Evolutionary conservation across 1,140 invertebrate species (phyloP).

Genomic region (Pinna nobilis): DNA sequence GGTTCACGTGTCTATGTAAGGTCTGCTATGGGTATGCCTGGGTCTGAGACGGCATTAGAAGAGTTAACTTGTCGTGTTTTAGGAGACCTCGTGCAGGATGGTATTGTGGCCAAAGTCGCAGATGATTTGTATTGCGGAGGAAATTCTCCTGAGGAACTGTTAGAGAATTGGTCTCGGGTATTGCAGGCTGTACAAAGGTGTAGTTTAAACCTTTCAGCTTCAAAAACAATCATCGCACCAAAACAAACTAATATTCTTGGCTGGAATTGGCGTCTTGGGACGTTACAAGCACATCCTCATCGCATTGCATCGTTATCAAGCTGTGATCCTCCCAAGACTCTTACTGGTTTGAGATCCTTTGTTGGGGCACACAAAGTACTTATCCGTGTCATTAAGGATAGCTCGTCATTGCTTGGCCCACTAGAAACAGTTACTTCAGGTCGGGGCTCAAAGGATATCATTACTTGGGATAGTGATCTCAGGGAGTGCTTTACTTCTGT

Average conservation of each 20-base stretch:
- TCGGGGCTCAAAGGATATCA: conserved; percentile 28
- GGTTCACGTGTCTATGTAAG: conserved; percentile 39
- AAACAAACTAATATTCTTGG: conserved; percentile 18
- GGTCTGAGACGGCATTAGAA: neutral
- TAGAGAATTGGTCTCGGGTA: conserved; percentile 9
- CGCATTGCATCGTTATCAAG: conserved; percentile 7
- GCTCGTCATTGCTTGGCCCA: neutral
- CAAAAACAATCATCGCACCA: conserved; percentile 27
- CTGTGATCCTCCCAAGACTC: conserved; percentile 21
- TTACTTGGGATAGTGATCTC: conserved; percentile 32
- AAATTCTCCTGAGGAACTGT: conserved; percentile 10
- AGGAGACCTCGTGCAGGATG: conserved; percentile 43
- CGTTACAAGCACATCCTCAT: conserved; percentile 21
- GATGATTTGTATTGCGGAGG: conserved; percentile 36
- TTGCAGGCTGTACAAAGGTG: conserved; percentile 5
- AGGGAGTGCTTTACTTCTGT: neutral
- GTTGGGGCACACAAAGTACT: conserved; percentile 41
- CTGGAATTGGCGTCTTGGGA: conserved; percentile 33
- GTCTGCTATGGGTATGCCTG: conserved; percentile 7
- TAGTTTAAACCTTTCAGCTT: conserved; percentile 8
- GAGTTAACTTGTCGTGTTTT: conserved; percentile 41
- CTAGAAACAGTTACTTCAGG: conserved; percentile 27
- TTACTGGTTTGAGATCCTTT: conserved; percentile 32
- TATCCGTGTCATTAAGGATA: conserved; percentile 15
- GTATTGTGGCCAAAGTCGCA: conserved; percentile 23